A percentile compares a stretch with the other conserved stretches of the same genome.
These are phyloP conservation scores for Pseudomyrmex pallidus DNA, from an alignment of 1,140 invertebrate species.

Conservation along the genomic window DNA sequence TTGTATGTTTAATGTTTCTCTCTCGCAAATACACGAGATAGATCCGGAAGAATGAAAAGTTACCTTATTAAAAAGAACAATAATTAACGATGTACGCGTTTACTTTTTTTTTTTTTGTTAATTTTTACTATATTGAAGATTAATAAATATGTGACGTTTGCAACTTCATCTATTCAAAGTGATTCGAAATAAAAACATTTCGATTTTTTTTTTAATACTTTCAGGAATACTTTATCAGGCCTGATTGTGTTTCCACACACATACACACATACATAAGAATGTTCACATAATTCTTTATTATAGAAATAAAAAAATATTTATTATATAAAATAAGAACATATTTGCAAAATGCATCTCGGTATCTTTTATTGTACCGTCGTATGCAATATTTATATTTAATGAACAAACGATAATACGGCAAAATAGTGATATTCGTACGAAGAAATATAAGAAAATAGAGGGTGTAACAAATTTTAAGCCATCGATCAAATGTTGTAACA, in stretches of 20 bases:
- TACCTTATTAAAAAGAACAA: not conserved
- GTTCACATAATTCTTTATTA: not conserved
- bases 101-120: no score
- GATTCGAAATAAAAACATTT: constrained; percentile 1
- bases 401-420: not conserved
- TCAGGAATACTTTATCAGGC: constrained; percentile 3
- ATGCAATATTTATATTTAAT: constrained; percentile 39
- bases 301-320: constrained; percentile 28
- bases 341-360: constrained; percentile 23
- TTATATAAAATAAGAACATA: constrained; percentile 7
- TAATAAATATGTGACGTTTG: no score
- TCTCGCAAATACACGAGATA: not conserved
- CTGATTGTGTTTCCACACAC: constrained; percentile 4
- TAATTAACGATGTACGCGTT: not conserved
- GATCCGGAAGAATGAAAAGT: not conserved
- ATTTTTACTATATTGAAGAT: no score
- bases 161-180: no score
- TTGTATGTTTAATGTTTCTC: not conserved
- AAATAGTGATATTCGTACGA: constrained; percentile 19
- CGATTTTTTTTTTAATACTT: constrained; percentile 2
- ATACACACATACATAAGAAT: no score
- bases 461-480: constrained; percentile 10
- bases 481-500: constrained; percentile 34
- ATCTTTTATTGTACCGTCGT: constrained; percentile 25
- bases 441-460: constrained; percentile 15